Base-by-base conservation (phyloP, 2,113 vertebrate species). In the cattle (Bos taurus) region DNA sequence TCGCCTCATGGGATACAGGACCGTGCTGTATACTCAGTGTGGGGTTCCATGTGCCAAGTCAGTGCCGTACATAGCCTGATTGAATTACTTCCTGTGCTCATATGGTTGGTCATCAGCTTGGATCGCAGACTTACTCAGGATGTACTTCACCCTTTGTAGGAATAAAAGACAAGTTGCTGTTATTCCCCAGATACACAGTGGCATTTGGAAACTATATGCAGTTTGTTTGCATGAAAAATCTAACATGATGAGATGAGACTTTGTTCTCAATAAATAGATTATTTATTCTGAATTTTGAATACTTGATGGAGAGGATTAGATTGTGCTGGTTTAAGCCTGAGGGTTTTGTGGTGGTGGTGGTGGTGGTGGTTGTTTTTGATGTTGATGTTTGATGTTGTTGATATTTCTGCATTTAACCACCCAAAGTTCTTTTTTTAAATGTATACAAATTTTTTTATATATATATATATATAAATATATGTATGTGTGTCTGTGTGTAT, bases 241-340 rank as follows among this genome's bases (percentile, higher is more conserved):
- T 26, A 19, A 14, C 30, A 13, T 36, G 28, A 13, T 14, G 48
- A 64, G 81, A 71, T 13, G 48, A 64, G 81, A 71, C 10, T 62
- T 30, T 25, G 21, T 83, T 88, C 91, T 95, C 60, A 83, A 46
- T 36, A 56, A 91, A 54, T 48, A 84, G 21, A 60, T 92, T 17
- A 54, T 54, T 74, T 67, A 33, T 93, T 83, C 86, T 90, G 57
- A 64, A 64, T 83, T 67, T n/a, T 21, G 78, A 96, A 36, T 16
- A 99, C 98, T 8, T 52, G 43, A 26, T 10, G 15, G 33, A 33
- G 26, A 43, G 26, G 67, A 19, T 90, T 77, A 84, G 43, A 67
- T 23, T 7, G 14, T 57, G 56, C 26, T 98, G 99, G 98, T 97
- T 99, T 99, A 97, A 99, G 99, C 93, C 99, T 99, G 14, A 48